Conservation (phyloP, 2,113 vertebrate species). For the Platichthys stellatus region DNA sequence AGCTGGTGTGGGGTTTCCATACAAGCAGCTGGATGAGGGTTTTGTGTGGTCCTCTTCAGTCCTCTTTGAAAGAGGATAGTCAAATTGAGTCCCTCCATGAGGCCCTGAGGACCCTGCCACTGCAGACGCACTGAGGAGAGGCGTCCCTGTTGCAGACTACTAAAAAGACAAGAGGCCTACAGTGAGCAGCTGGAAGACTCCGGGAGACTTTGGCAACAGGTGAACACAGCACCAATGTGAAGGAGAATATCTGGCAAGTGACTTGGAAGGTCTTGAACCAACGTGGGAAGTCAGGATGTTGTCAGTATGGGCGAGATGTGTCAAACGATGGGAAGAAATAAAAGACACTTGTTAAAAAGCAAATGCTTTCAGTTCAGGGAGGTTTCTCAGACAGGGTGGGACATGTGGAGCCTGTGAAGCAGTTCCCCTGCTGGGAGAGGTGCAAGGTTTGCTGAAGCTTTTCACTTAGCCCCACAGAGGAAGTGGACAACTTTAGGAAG, state of each 20-base stretch:
- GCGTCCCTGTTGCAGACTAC: constrained; percentile 24
- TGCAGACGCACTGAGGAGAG: constrained; percentile 28
- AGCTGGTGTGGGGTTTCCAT: constrained; percentile 73
- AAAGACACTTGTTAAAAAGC: constrained; percentile 41
- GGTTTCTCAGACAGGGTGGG: constrained; percentile 43
- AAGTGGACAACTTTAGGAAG: constrained; percentile 67
- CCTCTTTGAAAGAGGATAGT: constrained; percentile 71
- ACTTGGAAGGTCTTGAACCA: constrained; percentile 50
- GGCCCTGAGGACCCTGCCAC: constrained; percentile 61
- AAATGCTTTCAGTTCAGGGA: constrained; percentile 52
- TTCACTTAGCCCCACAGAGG: constrained; percentile 49
- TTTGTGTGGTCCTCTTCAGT: constrained; percentile 59
- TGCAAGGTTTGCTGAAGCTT: constrained; percentile 21
- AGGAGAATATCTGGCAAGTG: constrained; percentile 39
- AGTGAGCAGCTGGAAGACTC: constrained; percentile 51
- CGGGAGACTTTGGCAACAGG: constrained; percentile 48
- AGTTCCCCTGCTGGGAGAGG: constrained; percentile 38
- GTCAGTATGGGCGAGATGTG: constrained; percentile 38
- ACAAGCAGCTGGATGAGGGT: constrained; percentile 62
- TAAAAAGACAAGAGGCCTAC: constrained; percentile 30
- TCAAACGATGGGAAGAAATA: constrained; percentile 48
- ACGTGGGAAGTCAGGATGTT: constrained; percentile 56
- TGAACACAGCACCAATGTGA: constrained; percentile 51
- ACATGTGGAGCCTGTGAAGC: constrained; percentile 18
- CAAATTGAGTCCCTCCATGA: constrained; percentile 52